These are phyloP conservation scores for Anarrhichthys ocellatus DNA, from an alignment of 2,113 vertebrate genomes.

Conservation along the genomic window DNA sequence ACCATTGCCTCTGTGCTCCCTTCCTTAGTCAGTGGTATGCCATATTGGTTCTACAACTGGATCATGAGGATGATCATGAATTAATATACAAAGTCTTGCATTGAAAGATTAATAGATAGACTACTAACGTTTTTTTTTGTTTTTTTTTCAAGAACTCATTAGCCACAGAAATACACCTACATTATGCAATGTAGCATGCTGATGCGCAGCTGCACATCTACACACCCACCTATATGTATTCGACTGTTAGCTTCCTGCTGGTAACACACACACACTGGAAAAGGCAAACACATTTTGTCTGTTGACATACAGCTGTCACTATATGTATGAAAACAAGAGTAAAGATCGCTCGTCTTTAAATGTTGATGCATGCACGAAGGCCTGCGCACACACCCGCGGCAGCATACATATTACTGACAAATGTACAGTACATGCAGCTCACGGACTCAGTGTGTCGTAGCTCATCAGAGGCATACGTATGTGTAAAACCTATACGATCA, in stretches of 20 bases:
- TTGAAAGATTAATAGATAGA: neutral
- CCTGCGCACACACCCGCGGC: neutral
- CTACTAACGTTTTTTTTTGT: neutral
- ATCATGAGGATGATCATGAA: neutral
- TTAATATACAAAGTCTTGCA: neutral
- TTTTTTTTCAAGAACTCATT: neutral
- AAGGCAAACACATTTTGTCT: slow-evolving; percentile 5
- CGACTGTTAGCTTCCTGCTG: neutral
- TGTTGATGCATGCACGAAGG: too few species aligned
- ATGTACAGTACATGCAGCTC: neutral
- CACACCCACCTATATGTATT: neutral
- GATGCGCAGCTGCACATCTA: slow-evolving; percentile 17
- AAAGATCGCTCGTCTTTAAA: neutral
- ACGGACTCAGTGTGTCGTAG: neutral
- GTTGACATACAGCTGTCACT: neutral
- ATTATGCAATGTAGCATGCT: neutral
- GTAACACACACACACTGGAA: slow-evolving; percentile 12
- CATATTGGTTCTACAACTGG: neutral
- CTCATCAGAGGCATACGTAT: slow-evolving; percentile 18
- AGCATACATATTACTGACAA: slow-evolving; percentile 32
- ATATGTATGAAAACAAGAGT: neutral
- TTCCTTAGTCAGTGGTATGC: neutral
- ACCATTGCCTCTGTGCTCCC: neutral
- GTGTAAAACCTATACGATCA: neutral
- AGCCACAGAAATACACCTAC: neutral